Evolutionary conservation across 2,113 vertebrate genomes (phyloP).

Genomic region (Melanotaenia duboulayi): DNA sequence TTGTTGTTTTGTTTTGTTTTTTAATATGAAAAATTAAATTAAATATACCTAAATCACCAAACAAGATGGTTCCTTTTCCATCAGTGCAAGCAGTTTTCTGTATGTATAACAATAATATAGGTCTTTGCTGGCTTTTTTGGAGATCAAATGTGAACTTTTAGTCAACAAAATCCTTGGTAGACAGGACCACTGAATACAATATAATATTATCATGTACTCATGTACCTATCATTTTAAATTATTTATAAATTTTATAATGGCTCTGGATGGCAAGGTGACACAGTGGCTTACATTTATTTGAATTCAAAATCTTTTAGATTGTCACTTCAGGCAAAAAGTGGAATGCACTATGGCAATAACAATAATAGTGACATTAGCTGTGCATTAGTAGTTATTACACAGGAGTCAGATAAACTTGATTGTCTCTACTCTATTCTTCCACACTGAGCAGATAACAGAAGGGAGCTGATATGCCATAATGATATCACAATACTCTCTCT

Average conservation of each 20-base stretch:
- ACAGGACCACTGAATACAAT: neutral
- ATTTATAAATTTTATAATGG: neutral
- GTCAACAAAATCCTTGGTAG: neutral
- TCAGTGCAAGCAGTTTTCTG: too few relatives aligned
- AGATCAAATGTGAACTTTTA: neutral
- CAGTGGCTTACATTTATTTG: neutral
- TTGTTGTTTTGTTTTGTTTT: too few relatives aligned
- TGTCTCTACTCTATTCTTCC: constrained; percentile 1
- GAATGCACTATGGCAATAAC: neutral
- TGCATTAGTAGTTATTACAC: neutral
- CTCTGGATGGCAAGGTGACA: neutral
- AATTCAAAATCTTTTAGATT: neutral
- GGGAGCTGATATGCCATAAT: constrained; percentile 3
- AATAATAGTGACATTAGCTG: neutral
- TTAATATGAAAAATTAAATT: too few relatives aligned
- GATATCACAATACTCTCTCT: constrained; percentile 1
- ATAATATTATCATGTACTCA: neutral
- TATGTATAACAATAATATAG: too few relatives aligned
- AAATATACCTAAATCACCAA: too few relatives aligned
- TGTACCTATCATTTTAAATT: too few relatives aligned
- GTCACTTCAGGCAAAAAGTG: neutral
- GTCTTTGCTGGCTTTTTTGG: neutral
- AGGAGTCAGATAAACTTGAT: constrained; percentile 9
- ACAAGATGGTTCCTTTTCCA: too few relatives aligned
- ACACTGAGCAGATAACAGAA: constrained; percentile 2